Evolutionary conservation across 2,113 vertebrate species (phyloP).

Genomic region (Eira barbara): DNA sequence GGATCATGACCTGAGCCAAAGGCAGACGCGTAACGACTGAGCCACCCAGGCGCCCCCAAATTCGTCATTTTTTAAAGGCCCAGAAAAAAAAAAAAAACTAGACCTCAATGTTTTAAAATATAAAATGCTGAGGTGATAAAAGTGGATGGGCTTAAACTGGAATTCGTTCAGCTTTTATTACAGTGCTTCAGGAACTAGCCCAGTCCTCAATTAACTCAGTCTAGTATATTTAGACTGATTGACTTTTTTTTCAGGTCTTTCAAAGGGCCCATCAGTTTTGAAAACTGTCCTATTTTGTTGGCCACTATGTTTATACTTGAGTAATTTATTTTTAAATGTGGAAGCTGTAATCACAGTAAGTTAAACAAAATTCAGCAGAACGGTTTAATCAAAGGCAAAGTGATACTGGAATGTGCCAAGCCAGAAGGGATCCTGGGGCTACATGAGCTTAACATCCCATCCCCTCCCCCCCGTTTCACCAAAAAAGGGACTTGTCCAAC

Average conservation of each 20-base stretch:
- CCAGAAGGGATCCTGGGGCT: background rate
- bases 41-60: background rate
- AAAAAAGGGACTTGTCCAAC: background rate
- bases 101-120: background rate
- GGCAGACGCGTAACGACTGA: too few relatives aligned
- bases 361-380: background rate
- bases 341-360: background rate
- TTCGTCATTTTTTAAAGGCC: background rate
- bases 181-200: background rate
- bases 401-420: background rate
- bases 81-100: background rate
- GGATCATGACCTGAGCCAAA: too few relatives aligned
- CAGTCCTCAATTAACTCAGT: background rate
- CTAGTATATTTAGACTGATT: background rate
- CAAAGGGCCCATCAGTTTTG: background rate
- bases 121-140: background rate
- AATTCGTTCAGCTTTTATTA: background rate
- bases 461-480: background rate
- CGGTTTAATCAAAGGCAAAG: background rate
- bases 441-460: background rate
- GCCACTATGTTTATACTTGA: background rate
- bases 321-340: background rate
- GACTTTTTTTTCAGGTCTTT: background rate
- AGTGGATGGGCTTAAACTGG: background rate
- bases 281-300: background rate